Evolutionary conservation across 2,888 invertebrate genomes (phyloP), one percentile per base, ranked within the genome.

Genomic region (Nephrocerus scutellatus): DNA sequence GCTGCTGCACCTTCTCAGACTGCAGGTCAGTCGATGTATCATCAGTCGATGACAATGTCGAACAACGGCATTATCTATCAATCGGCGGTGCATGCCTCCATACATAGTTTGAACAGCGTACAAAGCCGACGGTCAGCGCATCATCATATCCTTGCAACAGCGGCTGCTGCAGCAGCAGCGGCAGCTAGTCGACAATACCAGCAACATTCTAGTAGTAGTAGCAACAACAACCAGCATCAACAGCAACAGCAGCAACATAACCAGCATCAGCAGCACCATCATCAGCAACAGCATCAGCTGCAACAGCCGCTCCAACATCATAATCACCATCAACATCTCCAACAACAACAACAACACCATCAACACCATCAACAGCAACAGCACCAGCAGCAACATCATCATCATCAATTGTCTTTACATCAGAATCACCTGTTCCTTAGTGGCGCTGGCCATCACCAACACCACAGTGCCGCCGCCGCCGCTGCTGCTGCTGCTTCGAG

Each of bases 11-110:
- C 57, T 41, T 47, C 47, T 35, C 35, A 52, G 39, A 42, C 53
- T 30, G 52, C 54, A 47, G 53, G 57, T 8, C 53, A 63, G 30
- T 59, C 66, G 12, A 65, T 67, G 66, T 64, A 60, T 48, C 65
- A 67, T 43, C 64, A 63, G 19, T 62, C 62, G 49, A 61, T 63
- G 64, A 63, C 64, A 41, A 56, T 63, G 60, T 60, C 65, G 16
- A 67, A 67, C 55, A 66, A 66, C 50, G 64, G 66, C 52, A 61
- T 68, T 53, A 60, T 66, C 46, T 67, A 68, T 64, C 66, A 66
- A 50, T 60, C 66, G 52, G 66, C 67, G 50, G 65, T 64, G 49
- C 65, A 65, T 53, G 62, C 65, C 51, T 60, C 64, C 24, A 63
- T 67, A 49, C 67, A 68, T 53, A 65, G 64, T 46, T 54, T 66